Percentiles rank a stretch among this genome's conserved stretches.
phyloP scores from a whole-genome alignment of 2,888 invertebrate genomes.

The Eilema griseolum region DNA sequence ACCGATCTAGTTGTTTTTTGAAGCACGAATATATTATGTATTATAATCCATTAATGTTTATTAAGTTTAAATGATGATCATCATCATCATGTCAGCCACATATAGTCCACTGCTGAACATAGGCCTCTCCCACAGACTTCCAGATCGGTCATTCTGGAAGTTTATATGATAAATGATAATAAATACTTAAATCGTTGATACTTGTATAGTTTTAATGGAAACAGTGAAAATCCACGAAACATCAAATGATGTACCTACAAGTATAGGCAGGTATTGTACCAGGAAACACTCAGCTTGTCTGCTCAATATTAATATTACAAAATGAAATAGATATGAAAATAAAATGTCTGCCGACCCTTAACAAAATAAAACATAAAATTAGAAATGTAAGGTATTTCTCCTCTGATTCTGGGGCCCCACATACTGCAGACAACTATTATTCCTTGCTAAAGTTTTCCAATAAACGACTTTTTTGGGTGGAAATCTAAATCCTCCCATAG shows the following conservation, averaged over 20 bases:
- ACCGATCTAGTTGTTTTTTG: neutral
- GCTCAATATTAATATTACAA: neutral
- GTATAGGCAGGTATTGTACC: too few relatives aligned
- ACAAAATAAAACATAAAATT: neutral
- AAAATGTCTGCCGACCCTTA: neutral
- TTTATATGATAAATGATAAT: too few relatives aligned
- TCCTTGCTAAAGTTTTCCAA: conserved; percentile 64
- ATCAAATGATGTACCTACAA: too few relatives aligned
- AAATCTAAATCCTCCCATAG: conserved; percentile 45
- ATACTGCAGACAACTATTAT: conserved; percentile 48
- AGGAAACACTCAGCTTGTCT: too few relatives aligned
- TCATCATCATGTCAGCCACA: too few relatives aligned
- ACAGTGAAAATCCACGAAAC: too few relatives aligned
- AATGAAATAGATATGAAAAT: too few relatives aligned
- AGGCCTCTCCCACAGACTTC: too few relatives aligned
- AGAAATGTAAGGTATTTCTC: neutral
- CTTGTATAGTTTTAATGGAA: too few relatives aligned
- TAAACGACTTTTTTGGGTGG: conserved; percentile 64
- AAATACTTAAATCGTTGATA: neutral
- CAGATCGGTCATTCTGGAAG: too few relatives aligned
- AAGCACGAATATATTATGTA: neutral
- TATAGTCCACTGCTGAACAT: too few relatives aligned
- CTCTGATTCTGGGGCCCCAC: conserved; percentile 31
- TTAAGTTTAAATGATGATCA: neutral
- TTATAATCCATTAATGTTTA: neutral